These are phyloP conservation scores for Tragelaphus scriptus DNA, from an alignment of 2,113 vertebrate species.

Conservation along the genomic window DNA sequence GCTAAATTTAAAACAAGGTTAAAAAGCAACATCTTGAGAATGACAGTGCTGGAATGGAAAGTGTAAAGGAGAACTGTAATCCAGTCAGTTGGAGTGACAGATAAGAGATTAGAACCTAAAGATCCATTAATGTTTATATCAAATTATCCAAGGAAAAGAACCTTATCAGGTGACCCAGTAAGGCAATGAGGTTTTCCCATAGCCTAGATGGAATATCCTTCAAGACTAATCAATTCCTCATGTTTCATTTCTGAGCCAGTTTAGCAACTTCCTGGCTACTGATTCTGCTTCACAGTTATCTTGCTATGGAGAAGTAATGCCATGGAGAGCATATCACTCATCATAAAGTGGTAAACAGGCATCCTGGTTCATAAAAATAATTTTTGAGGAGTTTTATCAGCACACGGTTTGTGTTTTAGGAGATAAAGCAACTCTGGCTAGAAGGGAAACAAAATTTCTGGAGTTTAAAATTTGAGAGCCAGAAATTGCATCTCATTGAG, in stretches of 20 bases:
- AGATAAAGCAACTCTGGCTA: neutral
- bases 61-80: constrained; percentile 56
- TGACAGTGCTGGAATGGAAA: constrained; percentile 26
- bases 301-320: neutral
- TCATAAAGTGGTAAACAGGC: neutral
- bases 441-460: neutral
- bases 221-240: constrained; percentile 2
- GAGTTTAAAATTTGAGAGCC: constrained; percentile 14
- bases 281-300: neutral
- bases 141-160: constrained; percentile 53
- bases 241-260: neutral
- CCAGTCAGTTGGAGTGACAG: neutral
- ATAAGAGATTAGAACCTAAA: constrained; percentile 4
- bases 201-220: constrained; percentile 43
- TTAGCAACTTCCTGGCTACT: neutral
- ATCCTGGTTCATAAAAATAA: neutral
- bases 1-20: constrained; percentile 24
- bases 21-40: neutral
- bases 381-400: neutral
- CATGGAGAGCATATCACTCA: neutral
- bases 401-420: neutral
- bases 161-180: constrained; percentile 32
- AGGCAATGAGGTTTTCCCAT: constrained; percentile 2
- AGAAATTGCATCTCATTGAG: neutral
- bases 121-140: neutral